Base-by-base conservation (phyloP, 2,888 invertebrate genomes). In the Siphlonurus alternatus region DNA sequence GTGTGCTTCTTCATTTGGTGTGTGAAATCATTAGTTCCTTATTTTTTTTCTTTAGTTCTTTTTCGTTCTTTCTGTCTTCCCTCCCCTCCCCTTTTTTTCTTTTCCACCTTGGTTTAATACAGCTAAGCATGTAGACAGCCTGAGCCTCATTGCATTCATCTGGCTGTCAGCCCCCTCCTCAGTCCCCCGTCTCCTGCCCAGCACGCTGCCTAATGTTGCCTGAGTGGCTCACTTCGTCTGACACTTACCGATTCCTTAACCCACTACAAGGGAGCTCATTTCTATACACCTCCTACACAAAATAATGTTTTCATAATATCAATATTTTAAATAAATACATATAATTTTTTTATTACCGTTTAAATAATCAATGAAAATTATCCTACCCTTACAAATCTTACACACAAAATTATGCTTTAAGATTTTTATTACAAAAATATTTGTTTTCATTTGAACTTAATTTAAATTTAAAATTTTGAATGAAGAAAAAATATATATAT, bases 401-500 rank as follows among this genome's bases (percentile, higher is more conserved):
- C 60, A 23, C 2, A 23, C 24, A 60, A 19, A 24, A 18, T n/a
- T 23, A 23, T 23, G 22, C 19, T 60, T 19, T 60, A 60, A 60
- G 22, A 60, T 19, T 60, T 60, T 60, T 15, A 60, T 20, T 19
- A 60, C 18, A 60, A 60, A 59, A 60, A 60, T 60, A 60, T 10
- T 60, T 3, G 24, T 22, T 23, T 22, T 60, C n/a, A 60, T 19
- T 18, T 2, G 7, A 38, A 10, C 15, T 38, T 38, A 38, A 38
- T 10, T 15, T 38, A 38, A 38, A 38, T 38, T 38, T 10, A 5
- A 38, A 38, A 38, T 38, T n/a, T n/a, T n/a, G n/a, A n/a, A n/a
- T n/a, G n/a, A n/a, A n/a, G n/a, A 53, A 20, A 22, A 59, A 25
- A 19, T 2, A 15, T 25, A 15, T 25, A 25, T 38, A 25, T 38